Conservation (phyloP, 1,140 invertebrate genomes). For the Drosophila chauvacae region DNA sequence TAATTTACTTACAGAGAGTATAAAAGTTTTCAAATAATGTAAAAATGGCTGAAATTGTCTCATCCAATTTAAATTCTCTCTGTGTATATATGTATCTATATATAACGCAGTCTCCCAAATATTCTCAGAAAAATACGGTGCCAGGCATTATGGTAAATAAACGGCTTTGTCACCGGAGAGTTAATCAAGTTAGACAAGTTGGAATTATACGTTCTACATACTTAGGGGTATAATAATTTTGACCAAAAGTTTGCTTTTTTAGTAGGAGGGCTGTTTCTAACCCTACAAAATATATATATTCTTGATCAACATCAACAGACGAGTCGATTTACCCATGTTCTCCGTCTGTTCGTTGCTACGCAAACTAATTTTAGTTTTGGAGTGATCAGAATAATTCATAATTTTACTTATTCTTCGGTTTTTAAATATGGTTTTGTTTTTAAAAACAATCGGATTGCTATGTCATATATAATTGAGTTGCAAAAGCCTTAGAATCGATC, state of each 20-base stretch:
- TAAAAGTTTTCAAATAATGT: no score
- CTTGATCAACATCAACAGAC: background rate
- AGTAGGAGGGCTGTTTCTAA: no score
- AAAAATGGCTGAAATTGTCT: no score
- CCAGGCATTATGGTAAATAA: background rate
- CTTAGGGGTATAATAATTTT: background rate
- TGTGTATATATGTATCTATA: background rate
- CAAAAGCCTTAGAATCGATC: background rate
- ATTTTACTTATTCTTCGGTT: no score
- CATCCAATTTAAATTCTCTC: background rate
- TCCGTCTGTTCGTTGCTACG: no score
- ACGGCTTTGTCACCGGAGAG: constrained; percentile 35
- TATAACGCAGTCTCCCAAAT: background rate
- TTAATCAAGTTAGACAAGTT: constrained; percentile 54
- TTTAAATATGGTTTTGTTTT: background rate
- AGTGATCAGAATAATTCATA: no score
- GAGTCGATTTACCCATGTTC: no score
- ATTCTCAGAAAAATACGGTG: background rate
- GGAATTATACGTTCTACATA: constrained; percentile 1
- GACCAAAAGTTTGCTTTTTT: background rate
- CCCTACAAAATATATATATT: no score
- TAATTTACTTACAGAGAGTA: no score
- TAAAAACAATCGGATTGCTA: background rate
- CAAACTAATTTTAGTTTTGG: no score
- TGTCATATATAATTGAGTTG: background rate